phyloP scores from a whole-genome alignment of 2,888 invertebrate genomes.

The Synergus umbraculus region DNA sequence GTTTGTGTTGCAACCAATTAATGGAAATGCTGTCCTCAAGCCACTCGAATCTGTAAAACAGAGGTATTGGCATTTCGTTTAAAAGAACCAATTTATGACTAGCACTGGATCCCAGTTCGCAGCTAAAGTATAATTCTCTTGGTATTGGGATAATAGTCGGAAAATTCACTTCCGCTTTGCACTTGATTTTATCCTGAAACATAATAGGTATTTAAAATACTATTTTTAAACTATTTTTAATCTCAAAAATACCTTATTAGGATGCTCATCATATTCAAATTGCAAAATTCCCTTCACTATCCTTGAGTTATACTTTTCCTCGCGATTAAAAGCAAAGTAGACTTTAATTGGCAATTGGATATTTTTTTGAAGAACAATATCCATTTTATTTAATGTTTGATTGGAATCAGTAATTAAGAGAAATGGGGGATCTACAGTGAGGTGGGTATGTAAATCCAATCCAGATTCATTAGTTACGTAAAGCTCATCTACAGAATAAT shows the following conservation, averaged over 20 bases:
- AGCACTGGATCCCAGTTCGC: conserved; percentile 78
- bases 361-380: conserved; percentile 58
- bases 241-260: conserved; percentile 70
- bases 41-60: conserved; percentile 77
- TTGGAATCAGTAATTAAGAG: conserved; percentile 58
- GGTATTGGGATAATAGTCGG: conserved; percentile 83
- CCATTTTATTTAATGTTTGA: conserved; percentile 55
- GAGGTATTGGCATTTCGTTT: conserved; percentile 79
- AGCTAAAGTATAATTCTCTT: conserved; percentile 81
- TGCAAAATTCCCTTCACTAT: conserved; percentile 64
- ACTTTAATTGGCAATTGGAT: conserved; percentile 57
- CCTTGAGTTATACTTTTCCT: conserved; percentile 61
- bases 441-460: conserved; percentile 78
- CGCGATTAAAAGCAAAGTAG: conserved; percentile 62
- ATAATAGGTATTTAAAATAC: not conserved
- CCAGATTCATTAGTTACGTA: conserved; percentile 80
- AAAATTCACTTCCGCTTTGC: conserved; percentile 83
- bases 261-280: conserved; percentile 75
- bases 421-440: conserved; percentile 79
- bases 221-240: conserved; percentile 1
- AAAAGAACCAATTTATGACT: conserved; percentile 78
- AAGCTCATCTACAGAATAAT: conserved; percentile 78
- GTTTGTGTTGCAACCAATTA: not conserved
- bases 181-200: conserved; percentile 82
- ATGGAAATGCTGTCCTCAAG: conserved; percentile 53